Evolutionary conservation across 2,113 vertebrate genomes (phyloP), one percentile per base, ranked within the genome.

Genomic region (Pao palembangensis): DNA sequence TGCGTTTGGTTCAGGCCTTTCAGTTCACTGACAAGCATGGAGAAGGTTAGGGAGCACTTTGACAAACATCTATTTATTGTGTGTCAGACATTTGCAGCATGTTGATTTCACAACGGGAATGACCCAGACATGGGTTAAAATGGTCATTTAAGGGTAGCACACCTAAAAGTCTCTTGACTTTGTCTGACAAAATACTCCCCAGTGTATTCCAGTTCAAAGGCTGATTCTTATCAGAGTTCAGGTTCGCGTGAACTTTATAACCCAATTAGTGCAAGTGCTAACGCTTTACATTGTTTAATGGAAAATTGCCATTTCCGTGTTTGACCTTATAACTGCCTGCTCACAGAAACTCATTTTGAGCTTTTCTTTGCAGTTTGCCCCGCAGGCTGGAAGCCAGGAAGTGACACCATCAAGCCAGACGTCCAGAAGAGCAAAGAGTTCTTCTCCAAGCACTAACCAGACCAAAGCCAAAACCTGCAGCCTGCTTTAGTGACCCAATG

Each of bases 351-450:
- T 88, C 67, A 84, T 64, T 60, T 42, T 60, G 13, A 64, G 83
- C 31, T 49, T 49, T 19, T 85, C 25, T 91, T 94, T 79, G 72
- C 89, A 98, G 97, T 99, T 85, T 99, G 96, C 88, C 97, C 97
- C 42, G 97, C 96, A 18, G 96, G 96, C 71, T 99, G 97, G 97
- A 95, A 97, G 87, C 96, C 97, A 80, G 97, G 97, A 83, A 94
- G 91, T 79, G 97, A 99, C 86, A 96, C 96, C 58, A 99, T 99
- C 93, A 99, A 98, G 80, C 97, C 97, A 15, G 95, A 98, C 52
- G 84, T 98, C 81, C 82, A 94, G 80, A 93, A 94, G 75, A 98
- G 97, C 78, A 98, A 94, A 93, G 95, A 97, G 62, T 99, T 93
- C 88, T 99, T 99, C 64, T 90, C 95, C 80, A 98, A 99, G 86